Evolutionary conservation across 2,797 vertebrate genomes (phyloP).

Genomic region (Echeneis naucrates): DNA sequence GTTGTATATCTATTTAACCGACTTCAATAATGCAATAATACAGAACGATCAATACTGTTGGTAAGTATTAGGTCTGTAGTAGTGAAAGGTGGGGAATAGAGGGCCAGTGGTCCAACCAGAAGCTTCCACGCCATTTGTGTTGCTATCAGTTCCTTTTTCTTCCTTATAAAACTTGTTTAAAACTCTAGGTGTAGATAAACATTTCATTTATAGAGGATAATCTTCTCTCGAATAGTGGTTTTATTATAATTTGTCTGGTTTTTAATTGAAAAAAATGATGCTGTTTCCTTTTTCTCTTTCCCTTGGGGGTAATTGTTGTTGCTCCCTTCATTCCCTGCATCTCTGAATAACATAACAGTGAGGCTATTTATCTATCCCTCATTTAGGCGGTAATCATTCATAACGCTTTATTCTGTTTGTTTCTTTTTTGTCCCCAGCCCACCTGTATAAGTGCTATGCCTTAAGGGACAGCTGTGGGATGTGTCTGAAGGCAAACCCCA

Average conservation of each 20-base stretch:
- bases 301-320: background rate
- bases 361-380: background rate
- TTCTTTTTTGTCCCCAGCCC: constrained; percentile 81
- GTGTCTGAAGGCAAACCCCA: constrained; percentile 95
- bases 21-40: background rate
- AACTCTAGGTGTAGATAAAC: background rate
- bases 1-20: constrained; percentile 20
- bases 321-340: background rate
- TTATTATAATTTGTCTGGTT: background rate
- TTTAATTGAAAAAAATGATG: background rate
- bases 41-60: background rate
- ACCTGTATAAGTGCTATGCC: constrained; percentile 96
- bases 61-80: background rate
- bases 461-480: constrained; percentile 95
- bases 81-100: background rate
- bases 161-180: background rate
- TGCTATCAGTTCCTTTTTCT: background rate
- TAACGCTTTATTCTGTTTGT: background rate
- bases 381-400: too few relatives aligned
- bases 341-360: background rate
- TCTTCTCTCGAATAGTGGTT: background rate
- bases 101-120: background rate
- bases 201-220: background rate
- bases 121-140: background rate
- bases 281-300: too few relatives aligned